Evolutionary conservation across 2,113 vertebrate species (phyloP), one percentile per base, ranked within the genome.

Genomic region (Caranx melampygus): DNA sequence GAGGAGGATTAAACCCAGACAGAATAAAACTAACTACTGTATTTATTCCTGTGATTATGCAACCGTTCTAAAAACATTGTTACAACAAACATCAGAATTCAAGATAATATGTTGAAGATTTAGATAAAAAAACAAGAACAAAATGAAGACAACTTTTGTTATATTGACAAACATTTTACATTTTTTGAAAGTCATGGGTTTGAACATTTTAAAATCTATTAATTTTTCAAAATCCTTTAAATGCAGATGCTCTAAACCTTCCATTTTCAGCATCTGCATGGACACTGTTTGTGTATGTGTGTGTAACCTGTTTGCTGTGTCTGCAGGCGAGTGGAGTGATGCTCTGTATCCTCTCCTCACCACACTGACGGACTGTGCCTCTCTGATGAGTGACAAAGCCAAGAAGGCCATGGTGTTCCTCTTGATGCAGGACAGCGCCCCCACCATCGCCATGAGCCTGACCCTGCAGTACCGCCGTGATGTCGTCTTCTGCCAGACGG

Each of bases 361-460:
- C 76, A 98, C 98, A 0, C 96, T 99, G 80, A 96, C 96, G 0
- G 98, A 99, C 88, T 99, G 97, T 0, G 97, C 95, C 74, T 95
- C 97, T 88, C 97, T 99, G 96, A 98, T 99, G 98, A 97, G 98
- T 2, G 98, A 99, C 95, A 99, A 97, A 92, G 98, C 98, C 74
- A 99, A 97, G 94, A 98, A 99, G 90, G 95, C 98, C 52, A 97
- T 99, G 98, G 97, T 98, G 82, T 99, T 99, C 86, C 92, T 99
- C 72, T 95, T 99, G 78, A 99, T 99, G 98, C 98, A 99, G 92
- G 98, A 99, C 93, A 96, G 95, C 0, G 97, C 98, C 3, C 97
- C 97, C 0, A 99, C 98, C 66, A 99, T 99, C 57, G 97, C 96
- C 89, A 94, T 96, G 79, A 97, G 95, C 87, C 94, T 99, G 84